Evolutionary conservation across 2,888 invertebrate species (phyloP).

Genomic region (Ichneumoninae sp.): DNA sequence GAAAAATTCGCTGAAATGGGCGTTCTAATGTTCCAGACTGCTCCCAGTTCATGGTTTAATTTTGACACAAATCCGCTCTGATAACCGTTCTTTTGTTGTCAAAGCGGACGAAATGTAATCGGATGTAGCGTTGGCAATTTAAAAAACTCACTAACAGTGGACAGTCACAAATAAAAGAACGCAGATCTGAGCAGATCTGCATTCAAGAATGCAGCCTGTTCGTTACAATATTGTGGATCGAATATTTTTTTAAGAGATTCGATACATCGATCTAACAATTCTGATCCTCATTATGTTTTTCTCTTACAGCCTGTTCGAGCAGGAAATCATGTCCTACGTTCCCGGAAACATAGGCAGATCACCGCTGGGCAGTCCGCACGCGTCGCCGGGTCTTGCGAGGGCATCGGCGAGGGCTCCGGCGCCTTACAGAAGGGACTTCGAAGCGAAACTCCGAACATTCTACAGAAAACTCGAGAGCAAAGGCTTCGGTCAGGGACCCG

Average conservation of each 20-base stretch:
- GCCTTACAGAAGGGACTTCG: slow-evolving; percentile 96
- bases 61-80: too few species aligned
- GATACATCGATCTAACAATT: not conserved
- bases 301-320: slow-evolving; percentile 95
- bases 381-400: slow-evolving; percentile 93
- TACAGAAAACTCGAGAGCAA: slow-evolving; percentile 97
- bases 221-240: too few species aligned
- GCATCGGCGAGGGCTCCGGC: slow-evolving; percentile 93
- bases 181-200: too few species aligned
- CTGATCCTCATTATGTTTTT: slow-evolving; percentile 61
- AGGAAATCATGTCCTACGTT: slow-evolving; percentile 99
- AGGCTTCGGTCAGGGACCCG: slow-evolving; percentile 98
- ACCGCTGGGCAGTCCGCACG: slow-evolving; percentile 88
- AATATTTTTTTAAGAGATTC: not conserved
- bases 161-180: too few species aligned
- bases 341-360: slow-evolving; percentile 87
- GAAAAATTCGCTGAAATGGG: too few species aligned
- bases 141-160: too few species aligned
- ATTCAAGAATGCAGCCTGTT: too few species aligned
- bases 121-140: too few species aligned
- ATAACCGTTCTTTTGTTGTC: too few species aligned
- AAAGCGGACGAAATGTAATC: too few species aligned
- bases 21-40: too few species aligned
- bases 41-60: too few species aligned
- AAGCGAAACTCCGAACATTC: slow-evolving; percentile 97